Conservation (phyloP, 2,113 vertebrate species). For the Menidia beryllina region DNA sequence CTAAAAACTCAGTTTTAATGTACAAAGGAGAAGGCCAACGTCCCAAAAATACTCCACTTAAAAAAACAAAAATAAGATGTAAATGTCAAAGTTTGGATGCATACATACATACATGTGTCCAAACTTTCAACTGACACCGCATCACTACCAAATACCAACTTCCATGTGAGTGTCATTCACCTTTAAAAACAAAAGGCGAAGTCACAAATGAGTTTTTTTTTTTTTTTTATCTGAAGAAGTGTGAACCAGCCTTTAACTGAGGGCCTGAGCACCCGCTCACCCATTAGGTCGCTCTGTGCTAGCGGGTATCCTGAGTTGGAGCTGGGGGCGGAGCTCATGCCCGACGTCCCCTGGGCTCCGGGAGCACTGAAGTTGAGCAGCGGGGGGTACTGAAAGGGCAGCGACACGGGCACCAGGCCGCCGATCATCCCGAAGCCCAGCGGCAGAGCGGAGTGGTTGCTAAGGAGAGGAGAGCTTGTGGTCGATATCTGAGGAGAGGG, state of each 20-base stretch:
- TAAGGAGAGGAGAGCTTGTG: constrained; percentile 86
- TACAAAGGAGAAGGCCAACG: no score
- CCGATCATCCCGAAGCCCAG: constrained; percentile 96
- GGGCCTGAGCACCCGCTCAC: constrained; percentile 43
- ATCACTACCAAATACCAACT: no score
- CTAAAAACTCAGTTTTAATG: no score
- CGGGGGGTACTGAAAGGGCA: constrained; percentile 97
- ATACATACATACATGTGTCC: no score
- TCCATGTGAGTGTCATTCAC: no score
- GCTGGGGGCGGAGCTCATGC: constrained; percentile 65
- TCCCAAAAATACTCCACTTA: no score
- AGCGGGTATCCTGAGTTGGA: constrained; percentile 84
- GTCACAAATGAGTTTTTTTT: no score
- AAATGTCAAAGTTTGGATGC: no score
- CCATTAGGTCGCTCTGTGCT: constrained; percentile 82
- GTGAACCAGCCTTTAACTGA: background rate
- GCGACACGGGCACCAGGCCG: constrained; percentile 95
- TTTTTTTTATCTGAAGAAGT: no score
- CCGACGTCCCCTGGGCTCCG: constrained; percentile 74
- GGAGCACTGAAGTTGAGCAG: constrained; percentile 90
- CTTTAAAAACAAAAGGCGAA: no score
- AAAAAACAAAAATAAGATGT: no score
- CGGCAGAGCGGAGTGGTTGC: constrained; percentile 89
- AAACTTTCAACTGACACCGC: no score
- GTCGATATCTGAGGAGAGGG: constrained; percentile 84